Evolutionary conservation across 1,140 invertebrate species (phyloP).

Genomic region (Nebria ingens): DNA sequence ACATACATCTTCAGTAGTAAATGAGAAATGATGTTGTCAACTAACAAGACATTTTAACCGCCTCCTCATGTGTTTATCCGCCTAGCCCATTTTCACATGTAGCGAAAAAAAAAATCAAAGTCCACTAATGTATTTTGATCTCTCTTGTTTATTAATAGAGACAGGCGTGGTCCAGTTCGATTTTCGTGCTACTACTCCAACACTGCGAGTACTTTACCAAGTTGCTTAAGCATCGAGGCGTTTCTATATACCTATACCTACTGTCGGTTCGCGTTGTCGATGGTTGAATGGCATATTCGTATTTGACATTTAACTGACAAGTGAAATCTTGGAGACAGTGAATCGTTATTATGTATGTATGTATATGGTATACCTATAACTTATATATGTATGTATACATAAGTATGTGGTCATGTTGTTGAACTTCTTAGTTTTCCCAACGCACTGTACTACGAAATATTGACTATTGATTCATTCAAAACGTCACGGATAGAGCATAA

Average conservation of each 20-base stretch:
- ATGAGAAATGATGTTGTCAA: too few relatives aligned
- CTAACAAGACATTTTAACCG: too few relatives aligned
- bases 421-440: too few relatives aligned
- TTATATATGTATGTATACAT: too few relatives aligned
- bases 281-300: neutral
- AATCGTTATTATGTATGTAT: neutral
- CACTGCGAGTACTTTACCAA: neutral
- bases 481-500: too few relatives aligned
- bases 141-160: neutral
- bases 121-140: neutral
- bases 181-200: neutral
- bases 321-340: constrained; percentile 3
- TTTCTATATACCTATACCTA: too few relatives aligned
- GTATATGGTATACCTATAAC: neutral
- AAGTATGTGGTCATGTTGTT: too few relatives aligned
- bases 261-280: neutral
- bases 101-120: too few relatives aligned
- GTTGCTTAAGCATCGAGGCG: neutral
- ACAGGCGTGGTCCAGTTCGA: neutral
- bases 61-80: too few relatives aligned
- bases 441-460: too few relatives aligned
- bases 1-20: neutral
- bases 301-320: constrained; percentile 8
- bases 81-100: too few relatives aligned
- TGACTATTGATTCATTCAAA: too few relatives aligned